These are phyloP conservation scores for Xiphias gladius DNA, from an alignment of 2,113 vertebrate species.

Conservation along the genomic window DNA sequence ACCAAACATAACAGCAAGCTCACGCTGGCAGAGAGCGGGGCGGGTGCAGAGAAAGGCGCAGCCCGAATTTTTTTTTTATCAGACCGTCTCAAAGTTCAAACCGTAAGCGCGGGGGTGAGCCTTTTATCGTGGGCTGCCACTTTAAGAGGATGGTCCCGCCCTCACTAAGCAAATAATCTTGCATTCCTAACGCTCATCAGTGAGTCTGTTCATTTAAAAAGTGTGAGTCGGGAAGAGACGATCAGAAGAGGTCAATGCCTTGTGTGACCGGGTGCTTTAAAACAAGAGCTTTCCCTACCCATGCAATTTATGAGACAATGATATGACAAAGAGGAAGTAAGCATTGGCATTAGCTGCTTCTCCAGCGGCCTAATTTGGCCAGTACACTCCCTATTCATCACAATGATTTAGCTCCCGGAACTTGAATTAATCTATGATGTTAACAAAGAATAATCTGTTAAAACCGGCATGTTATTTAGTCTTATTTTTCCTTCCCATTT, in stretches of 20 bases:
- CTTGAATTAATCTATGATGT: neutral
- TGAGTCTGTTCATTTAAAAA: neutral
- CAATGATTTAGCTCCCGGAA: neutral
- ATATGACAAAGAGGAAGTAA: slow-evolving; percentile 15
- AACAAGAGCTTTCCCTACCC: neutral
- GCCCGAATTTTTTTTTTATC: neutral
- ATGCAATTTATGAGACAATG: neutral
- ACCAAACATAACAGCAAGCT: neutral
- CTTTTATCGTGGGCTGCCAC: slow-evolving; percentile 3
- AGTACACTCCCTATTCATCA: neutral
- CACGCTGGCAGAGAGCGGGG: neutral
- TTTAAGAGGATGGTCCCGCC: slow-evolving; percentile 34
- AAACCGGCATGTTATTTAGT: neutral
- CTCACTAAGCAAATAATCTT: slow-evolving; percentile 35
- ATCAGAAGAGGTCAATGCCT: neutral
- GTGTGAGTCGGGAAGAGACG: neutral
- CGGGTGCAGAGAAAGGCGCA: too few species aligned
- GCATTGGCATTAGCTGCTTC: neutral
- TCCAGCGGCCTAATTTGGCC: neutral
- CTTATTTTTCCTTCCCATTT: neutral
- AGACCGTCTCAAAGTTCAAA: slow-evolving; percentile 43
- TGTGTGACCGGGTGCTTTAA: slow-evolving; percentile 4
- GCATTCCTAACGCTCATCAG: slow-evolving; percentile 36
- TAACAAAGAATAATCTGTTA: neutral
- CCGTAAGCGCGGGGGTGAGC: neutral